Percentiles rank a stretch among this genome's conserved stretches.
These are phyloP conservation scores for Trematomus bernacchii DNA, from an alignment of 2,797 vertebrate species.

Conservation along the genomic window DNA sequence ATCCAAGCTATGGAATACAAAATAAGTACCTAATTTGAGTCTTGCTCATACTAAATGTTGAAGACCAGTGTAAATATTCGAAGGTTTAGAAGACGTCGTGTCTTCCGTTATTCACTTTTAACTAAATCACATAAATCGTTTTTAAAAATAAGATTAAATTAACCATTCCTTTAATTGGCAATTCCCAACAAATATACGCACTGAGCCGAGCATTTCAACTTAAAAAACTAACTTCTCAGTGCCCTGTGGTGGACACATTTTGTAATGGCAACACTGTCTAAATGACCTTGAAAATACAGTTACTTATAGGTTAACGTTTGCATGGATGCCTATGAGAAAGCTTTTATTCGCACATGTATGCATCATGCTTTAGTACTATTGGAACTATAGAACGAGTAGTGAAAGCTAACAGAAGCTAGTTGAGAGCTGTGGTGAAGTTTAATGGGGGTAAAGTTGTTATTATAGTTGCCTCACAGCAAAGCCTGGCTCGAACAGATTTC, in stretches of 20 bases:
- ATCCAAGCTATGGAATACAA: background rate
- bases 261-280: no score
- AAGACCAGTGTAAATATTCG: background rate
- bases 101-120: background rate
- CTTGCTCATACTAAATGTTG: background rate
- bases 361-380: background rate
- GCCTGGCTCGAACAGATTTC: slow-evolving; percentile 3
- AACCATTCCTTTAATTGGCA: background rate
- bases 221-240: no score
- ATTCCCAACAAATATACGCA: background rate
- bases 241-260: background rate
- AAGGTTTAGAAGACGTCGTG: no score
- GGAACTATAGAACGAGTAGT: background rate
- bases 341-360: background rate
- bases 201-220: background rate
- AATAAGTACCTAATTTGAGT: background rate
- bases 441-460: background rate
- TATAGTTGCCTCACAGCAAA: slow-evolving; percentile 11
- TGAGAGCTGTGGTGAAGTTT: background rate
- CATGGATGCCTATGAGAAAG: background rate
- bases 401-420: slow-evolving; percentile 3
- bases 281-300: background rate
- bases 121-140: background rate
- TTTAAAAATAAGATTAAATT: background rate
- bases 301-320: background rate